Base-by-base conservation (phyloP, 23 tunicate genomes). In the Ciona savignyi region DNA sequence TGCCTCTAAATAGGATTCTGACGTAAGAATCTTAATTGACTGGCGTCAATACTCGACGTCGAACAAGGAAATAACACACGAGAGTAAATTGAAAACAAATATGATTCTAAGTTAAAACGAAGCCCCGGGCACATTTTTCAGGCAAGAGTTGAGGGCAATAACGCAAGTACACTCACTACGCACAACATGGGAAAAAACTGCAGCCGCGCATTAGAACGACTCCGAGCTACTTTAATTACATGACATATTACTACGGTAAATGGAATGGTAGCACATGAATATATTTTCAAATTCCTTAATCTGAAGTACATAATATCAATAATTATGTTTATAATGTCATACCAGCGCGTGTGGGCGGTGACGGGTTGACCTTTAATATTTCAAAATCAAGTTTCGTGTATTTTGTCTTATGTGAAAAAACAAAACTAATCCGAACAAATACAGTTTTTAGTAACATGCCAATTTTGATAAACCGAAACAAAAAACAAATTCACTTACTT, bases 231-330 rank as follows among this genome's bases (percentile, higher is more conserved):
- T 61, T 27, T 2, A 2, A 61, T 3, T 61, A 3, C 4, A 61
- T 61, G 65, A 23, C 25, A 27, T 61, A 61, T 23, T 61, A 49
- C 61, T 3, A 23, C 1, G 25, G 65, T 27, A 28, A 27, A 28
- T 61, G 24, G 4, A 2, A 28, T 61, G 3, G 65, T 23, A 28
- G 65, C 4, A 61, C 27, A 23, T 2, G 27, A 61, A 61, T 61
- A 61, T 23, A 15, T 42, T 15, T 42, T 23, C 22, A 21, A 6
- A 23, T 11, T 64, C 11, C 11, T 4, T 21, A 25, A 9, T 6
- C 28, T 64, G 68, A 23, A 64, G 68, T 64, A 64, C 27, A 23
- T 23, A 64, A 25, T 64, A 15, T 64, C 11, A 64, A 64, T 64
- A 25, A 64, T 64, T 23, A 15, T 9, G 56, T 42, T 42, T 6